Conservation (phyloP, 2,113 vertebrate species). For the Smithornis capensis region DNA sequence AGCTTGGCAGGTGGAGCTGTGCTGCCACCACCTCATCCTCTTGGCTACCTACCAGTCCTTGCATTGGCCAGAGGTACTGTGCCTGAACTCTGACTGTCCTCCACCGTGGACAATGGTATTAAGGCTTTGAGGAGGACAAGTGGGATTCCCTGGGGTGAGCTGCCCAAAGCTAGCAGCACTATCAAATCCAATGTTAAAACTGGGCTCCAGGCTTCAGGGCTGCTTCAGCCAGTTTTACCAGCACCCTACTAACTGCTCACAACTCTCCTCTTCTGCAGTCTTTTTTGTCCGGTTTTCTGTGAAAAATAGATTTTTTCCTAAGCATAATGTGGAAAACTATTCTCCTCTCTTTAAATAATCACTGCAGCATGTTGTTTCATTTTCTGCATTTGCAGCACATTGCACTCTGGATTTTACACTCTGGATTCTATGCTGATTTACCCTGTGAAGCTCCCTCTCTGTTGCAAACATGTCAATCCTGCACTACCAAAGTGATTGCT, state of each 20-base stretch:
- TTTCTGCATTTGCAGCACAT: background rate
- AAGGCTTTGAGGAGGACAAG: background rate
- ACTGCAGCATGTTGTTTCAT: fast-evolving
- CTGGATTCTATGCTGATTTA: background rate
- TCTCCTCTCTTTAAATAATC: background rate
- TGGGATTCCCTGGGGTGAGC: fast-evolving
- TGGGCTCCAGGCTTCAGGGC: background rate
- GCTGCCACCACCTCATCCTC: fast-evolving
- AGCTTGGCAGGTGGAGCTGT: fast-evolving
- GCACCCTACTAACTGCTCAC: background rate
- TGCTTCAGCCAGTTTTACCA: background rate
- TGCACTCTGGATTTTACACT: background rate
- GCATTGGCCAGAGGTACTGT: fast-evolving
- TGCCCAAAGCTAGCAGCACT: background rate
- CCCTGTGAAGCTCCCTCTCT: background rate
- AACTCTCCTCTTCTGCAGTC: background rate
- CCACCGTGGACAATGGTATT: fast-evolving
- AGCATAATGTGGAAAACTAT: background rate
- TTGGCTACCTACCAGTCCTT: fast-evolving
- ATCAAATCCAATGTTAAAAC: background rate
- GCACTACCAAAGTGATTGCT: background rate
- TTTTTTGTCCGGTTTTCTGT: background rate
- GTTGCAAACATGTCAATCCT: background rate
- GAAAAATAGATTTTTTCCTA: background rate
- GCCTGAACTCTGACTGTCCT: fast-evolving